phyloP scores from a whole-genome alignment of 2,113 vertebrate species.

The Junco hyemalis region DNA sequence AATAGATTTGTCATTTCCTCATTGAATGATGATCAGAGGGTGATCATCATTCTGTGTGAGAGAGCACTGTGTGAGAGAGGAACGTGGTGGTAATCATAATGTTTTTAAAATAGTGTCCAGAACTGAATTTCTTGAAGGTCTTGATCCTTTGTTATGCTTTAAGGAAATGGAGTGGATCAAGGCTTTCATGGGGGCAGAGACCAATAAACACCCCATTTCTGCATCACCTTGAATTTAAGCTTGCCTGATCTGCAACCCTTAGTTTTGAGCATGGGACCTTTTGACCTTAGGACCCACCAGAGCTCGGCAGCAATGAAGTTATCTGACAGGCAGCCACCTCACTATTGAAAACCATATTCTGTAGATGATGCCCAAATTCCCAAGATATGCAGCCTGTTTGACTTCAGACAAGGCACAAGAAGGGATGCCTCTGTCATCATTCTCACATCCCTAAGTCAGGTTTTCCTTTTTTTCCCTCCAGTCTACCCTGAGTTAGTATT shows the following conservation, averaged over 20 bases:
- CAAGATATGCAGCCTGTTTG: background rate
- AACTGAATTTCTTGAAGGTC: background rate
- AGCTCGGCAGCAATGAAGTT: background rate
- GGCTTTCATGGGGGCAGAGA: background rate
- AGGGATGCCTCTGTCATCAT: background rate
- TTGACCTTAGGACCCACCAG: background rate
- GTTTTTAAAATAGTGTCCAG: background rate
- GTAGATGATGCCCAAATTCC: background rate
- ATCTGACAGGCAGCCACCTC: background rate
- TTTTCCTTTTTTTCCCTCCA: background rate
- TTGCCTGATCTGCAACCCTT: background rate
- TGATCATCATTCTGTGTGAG: no score
- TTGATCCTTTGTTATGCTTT: background rate
- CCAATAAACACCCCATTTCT: background rate
- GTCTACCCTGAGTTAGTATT: background rate
- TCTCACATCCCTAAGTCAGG: accelerated
- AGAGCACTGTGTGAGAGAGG: background rate
- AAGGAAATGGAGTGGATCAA: background rate
- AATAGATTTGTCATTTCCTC: background rate
- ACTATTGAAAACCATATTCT: background rate
- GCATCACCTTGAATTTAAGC: background rate
- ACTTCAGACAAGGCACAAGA: background rate
- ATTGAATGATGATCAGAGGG: background rate
- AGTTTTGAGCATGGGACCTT: background rate
- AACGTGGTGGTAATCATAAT: background rate